Evolutionary conservation across 2,888 invertebrate genomes (phyloP), one percentile per base, ranked within the genome.

Genomic region (Drosophila austrosaltans): DNA sequence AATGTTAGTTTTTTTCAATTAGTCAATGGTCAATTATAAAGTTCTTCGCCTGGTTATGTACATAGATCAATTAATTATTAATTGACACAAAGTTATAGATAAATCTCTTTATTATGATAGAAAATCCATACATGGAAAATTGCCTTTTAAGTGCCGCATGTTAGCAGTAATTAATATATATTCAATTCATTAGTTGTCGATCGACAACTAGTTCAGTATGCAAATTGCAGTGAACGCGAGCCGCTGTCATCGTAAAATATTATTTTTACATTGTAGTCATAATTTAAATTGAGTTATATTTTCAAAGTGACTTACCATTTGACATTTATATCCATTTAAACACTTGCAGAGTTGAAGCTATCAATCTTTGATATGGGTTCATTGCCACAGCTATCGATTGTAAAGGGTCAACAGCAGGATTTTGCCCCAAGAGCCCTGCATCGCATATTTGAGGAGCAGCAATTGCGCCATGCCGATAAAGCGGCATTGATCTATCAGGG

Each of bases 331-430:
- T 6, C 16, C 20, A 20, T 30, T 30, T 10, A 8, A 32, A 28
- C 36, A 22, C 39, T 25, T 48, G 22, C 48, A 48, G 22, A 25
- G 4, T 39, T 36, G 12, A 20, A 75, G 69, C 8, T 59, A 68
- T 69, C 7, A 0, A 12, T 4, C 2, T 12, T 57, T 20, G 63
- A 60, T 39, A 97, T 97, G 96, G 96, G 96, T 63, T 95, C 96
- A 3, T 92, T 96, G 82, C 96, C 96, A 65, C 95, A 96, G 84
- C 93, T 95, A 71, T 96, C 96, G 0, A 94, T 96, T 76, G 93
- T 96, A 58, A 94, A 94, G 86, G 95, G 96, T 1, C 92, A 93
- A 3, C 93, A 94, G 32, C 92, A 93, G 57, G 90, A 92, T 1
- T 93, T 94, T 16, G 93, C 93, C 4, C 91, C 93, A 0, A 93